Base-by-base conservation (phyloP, 2,113 vertebrate genomes). In the Sebastes fasciatus region DNA sequence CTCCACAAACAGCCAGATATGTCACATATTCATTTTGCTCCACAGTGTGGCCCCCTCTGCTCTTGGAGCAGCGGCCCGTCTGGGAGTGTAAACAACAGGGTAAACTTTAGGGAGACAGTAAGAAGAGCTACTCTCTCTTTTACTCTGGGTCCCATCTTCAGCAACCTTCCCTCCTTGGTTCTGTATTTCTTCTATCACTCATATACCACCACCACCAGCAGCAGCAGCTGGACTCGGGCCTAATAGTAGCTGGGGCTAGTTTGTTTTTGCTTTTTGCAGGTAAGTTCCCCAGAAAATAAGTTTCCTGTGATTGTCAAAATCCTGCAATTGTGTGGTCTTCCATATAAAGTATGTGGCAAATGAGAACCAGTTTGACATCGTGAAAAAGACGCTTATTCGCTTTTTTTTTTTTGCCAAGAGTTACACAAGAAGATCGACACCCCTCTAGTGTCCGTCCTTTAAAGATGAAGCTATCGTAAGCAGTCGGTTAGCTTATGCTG, bases 41-140 rank as follows among this genome's bases (percentile, higher is more conserved):
- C 95, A 16, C 95, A 93, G 94, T 74, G 75, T 86, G 88, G 90
- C 86, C 48, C 79, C 11, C 78, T 80, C 74, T 70, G 94, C 93
- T 96, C 95, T 95, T 95, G 92, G 94, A 95, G 92, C 94, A 48
- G 85, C 67, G 70, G 93, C 88, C 86, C 79, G 70, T 92, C 94
- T 92, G 94, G 94, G 95, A 95, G 93, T 92, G 95, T 96, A 96
- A 96, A 95, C 94, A 95, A 92, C 90, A 88, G 91, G 81, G 86
- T 91, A 92, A 92, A 94, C 92, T 79, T 86, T 82, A 83, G 79
- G 88, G 84, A 89, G 89, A 89, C 80, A 86, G 79, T 84, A 93
- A 87, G 85, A 86, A 86, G 88, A 90, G 82, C 80, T 65, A 52
- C 34, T 34, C 84, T 67, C 73, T 85, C 78, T 82, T 80, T 63